phyloP scores from a whole-genome alignment of 2,888 invertebrate genomes.

The Drepana falcataria region DNA sequence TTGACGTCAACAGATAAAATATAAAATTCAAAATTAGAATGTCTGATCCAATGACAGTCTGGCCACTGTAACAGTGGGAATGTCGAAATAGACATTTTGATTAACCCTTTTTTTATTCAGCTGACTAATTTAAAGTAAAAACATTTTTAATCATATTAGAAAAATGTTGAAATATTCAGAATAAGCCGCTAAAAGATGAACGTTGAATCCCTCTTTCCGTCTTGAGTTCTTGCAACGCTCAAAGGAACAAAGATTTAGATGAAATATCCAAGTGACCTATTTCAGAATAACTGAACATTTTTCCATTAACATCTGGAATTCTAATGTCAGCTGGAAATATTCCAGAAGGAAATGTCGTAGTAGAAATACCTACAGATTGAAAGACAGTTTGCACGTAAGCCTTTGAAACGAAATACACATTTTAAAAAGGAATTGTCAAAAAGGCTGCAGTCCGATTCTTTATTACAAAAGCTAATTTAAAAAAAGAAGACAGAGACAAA shows the following conservation, averaged over 20 bases:
- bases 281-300: background rate
- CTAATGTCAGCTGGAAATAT: background rate
- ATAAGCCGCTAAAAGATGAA: too few relatives aligned
- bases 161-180: too few relatives aligned
- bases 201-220: too few relatives aligned
- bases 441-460: too few relatives aligned
- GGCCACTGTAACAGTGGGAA: background rate
- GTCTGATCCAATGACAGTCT: background rate
- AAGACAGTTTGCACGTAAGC: background rate
- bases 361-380: background rate
- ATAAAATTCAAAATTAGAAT: background rate
- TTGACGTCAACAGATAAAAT: constrained; percentile 3
- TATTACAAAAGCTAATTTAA: too few relatives aligned
- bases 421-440: too few relatives aligned
- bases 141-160: too few relatives aligned
- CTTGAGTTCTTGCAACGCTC: too few relatives aligned
- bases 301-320: background rate
- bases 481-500: too few relatives aligned
- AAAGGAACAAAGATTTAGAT: background rate
- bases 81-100: background rate
- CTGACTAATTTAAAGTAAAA: too few relatives aligned
- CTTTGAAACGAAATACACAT: background rate
- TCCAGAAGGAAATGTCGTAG: background rate
- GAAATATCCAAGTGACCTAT: background rate
- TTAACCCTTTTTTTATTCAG: background rate